A percentile compares a stretch with the other conserved stretches of the same genome.
Evolutionary conservation across 2,888 invertebrate genomes (phyloP).

Genomic region (Mythimna loreyi): DNA sequence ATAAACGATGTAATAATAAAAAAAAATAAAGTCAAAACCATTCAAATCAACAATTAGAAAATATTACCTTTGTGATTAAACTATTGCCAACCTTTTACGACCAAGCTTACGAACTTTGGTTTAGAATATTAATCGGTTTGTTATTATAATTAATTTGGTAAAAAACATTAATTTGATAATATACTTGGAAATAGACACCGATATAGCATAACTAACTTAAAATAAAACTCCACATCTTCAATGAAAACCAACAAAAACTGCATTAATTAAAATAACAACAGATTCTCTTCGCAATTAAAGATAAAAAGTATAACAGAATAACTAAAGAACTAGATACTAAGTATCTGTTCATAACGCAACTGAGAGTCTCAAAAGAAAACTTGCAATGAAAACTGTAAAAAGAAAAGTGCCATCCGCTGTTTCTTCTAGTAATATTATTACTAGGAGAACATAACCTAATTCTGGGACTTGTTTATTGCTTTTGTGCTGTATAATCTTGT

Average conservation of each 20-base stretch:
- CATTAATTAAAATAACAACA: constrained; percentile 33
- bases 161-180: too few relatives aligned
- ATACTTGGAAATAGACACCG: background rate
- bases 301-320: constrained; percentile 5
- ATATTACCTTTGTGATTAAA: too few relatives aligned
- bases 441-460: background rate
- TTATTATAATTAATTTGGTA: too few relatives aligned
- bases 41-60: too few relatives aligned
- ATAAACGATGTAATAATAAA: too few relatives aligned
- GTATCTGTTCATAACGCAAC: constrained; percentile 24
- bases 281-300: constrained; percentile 11
- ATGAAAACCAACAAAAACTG: background rate
- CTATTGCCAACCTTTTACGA: too few relatives aligned
- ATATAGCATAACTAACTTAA: background rate
- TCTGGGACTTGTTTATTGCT: background rate
- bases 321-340: constrained; percentile 16
- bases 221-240: background rate
- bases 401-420: constrained; percentile 5
- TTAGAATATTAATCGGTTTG: too few relatives aligned
- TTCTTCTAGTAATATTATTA: constrained; percentile 1
- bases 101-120: too few relatives aligned
- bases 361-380: constrained; percentile 26
- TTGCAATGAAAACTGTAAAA: constrained; percentile 41
- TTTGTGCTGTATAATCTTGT: too few relatives aligned
- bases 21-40: too few relatives aligned